These are phyloP conservation scores for Erythrolamprus reginae DNA, from an alignment of 2,113 vertebrate genomes.

Conservation along the genomic window DNA sequence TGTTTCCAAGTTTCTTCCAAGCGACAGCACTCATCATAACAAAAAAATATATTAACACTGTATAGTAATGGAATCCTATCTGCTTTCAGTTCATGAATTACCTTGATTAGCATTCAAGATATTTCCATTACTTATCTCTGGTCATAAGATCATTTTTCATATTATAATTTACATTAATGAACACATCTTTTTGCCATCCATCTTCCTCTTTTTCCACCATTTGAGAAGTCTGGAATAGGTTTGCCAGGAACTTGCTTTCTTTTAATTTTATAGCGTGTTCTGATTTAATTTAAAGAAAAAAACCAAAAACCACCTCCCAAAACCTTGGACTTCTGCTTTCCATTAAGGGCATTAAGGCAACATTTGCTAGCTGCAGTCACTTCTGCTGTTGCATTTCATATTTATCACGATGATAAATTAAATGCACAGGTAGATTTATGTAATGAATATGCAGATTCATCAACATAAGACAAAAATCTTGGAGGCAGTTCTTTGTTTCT, in stretches of 20 bases:
- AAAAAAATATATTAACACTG: not conserved
- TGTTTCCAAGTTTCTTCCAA: not conserved
- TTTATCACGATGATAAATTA: not conserved
- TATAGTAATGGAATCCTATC: not conserved
- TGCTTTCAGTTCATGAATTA: constrained; percentile 4
- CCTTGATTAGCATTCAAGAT: not conserved
- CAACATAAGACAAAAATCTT: not conserved
- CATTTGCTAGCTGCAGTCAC: not conserved
- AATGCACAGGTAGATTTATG: not conserved
- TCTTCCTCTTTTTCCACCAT: not conserved
- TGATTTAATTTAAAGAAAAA: not conserved
- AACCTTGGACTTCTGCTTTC: not conserved
- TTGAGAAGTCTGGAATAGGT: not conserved
- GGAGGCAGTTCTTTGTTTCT: not conserved
- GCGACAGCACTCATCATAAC: not conserved
- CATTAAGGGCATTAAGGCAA: not conserved
- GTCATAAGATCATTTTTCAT: not conserved
- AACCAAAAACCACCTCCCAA: not conserved
- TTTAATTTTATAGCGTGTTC: not conserved
- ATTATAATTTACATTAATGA: constrained; percentile 13
- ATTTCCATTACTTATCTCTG: constrained; percentile 4
- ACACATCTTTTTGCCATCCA: not conserved
- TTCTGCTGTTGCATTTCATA: not conserved
- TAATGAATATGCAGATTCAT: not conserved
- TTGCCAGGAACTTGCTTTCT: not conserved